A percentile compares a stretch with the other conserved stretches of the same genome.
phyloP scores from a whole-genome alignment of 2,888 invertebrate species.

The Synanthedon vespiformis region DNA sequence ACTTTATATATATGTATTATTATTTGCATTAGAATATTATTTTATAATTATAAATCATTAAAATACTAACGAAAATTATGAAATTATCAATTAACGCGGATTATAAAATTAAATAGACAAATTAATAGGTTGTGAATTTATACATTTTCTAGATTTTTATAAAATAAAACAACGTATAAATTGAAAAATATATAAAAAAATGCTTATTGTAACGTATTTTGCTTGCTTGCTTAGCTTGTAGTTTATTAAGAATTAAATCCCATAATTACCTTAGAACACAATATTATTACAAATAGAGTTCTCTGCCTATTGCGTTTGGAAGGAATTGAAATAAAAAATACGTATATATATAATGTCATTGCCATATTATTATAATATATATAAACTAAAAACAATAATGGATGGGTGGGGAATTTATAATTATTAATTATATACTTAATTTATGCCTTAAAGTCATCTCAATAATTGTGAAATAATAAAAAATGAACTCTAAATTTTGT shows the following conservation, averaged over 20 bases:
- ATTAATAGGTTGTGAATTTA: conserved; percentile 70
- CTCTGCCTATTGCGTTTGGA: too few relatives aligned
- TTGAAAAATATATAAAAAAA: conserved; percentile 24
- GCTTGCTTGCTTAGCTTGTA: conserved; percentile 29
- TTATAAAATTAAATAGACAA: conserved; percentile 47
- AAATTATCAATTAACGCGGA: neutral
- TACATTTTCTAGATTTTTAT: conserved; percentile 69
- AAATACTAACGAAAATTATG: conserved; percentile 4
- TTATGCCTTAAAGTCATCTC: too few relatives aligned
- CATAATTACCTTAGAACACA: neutral
- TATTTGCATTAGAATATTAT: conserved; percentile 3
- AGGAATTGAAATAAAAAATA: too few relatives aligned
- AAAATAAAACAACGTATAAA: conserved; percentile 34
- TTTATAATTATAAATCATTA: conserved; percentile 9
- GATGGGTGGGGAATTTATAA: too few relatives aligned
- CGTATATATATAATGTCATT: too few relatives aligned
- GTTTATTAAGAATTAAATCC: neutral
- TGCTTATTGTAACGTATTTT: conserved; percentile 18
- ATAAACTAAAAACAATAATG: too few relatives aligned
- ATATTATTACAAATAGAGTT: neutral
- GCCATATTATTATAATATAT: too few relatives aligned
- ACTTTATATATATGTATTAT: neutral
- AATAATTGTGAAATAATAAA: too few relatives aligned
- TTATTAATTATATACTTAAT: too few relatives aligned
- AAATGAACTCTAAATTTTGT: too few relatives aligned